Percentiles rank a stretch among this genome's conserved stretches.
Evolutionary conservation across 2,888 invertebrate species (phyloP).

Genomic region (Drosophila subsilvestris): DNA sequence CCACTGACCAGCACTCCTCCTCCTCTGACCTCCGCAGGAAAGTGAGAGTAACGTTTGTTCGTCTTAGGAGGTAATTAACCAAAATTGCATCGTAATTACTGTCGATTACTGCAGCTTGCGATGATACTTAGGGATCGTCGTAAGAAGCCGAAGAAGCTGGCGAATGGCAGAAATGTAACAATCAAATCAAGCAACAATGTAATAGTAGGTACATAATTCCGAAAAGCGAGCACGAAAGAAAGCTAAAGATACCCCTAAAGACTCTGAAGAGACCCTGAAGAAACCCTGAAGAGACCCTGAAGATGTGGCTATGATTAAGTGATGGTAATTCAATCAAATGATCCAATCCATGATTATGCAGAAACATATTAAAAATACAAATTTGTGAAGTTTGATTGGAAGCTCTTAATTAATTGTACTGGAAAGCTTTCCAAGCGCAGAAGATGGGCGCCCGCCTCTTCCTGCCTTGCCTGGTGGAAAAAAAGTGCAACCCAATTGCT

Average conservation of each 20-base stretch:
- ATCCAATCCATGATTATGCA: neutral
- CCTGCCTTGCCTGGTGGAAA: constrained; percentile 26
- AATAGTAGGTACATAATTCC: neutral
- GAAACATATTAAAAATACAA: neutral
- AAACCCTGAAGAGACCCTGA: neutral
- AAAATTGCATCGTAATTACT: constrained; percentile 36
- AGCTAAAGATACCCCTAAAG: neutral
- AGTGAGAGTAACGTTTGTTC: constrained; percentile 37
- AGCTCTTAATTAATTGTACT: neutral
- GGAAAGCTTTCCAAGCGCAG: neutral
- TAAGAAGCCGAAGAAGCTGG: too few species aligned
- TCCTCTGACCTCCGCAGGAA: constrained; percentile 4
- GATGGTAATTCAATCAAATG: neutral
- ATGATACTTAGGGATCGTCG: neutral
- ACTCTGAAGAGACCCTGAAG: neutral
- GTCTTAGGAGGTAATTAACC: constrained; percentile 38
- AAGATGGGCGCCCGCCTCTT: constrained; percentile 18
- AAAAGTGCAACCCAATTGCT: constrained; percentile 42
- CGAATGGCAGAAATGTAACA: neutral
- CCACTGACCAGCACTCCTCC: constrained; percentile 25
- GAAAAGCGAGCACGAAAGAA: neutral
- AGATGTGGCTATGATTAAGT: neutral
- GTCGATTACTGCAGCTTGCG: constrained; percentile 20
- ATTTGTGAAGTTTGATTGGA: neutral
- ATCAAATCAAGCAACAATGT: neutral